Percentiles rank a stretch among this genome's conserved stretches.
These are phyloP conservation scores for Fregetta grallaria DNA, from an alignment of 2,113 vertebrate genomes.

Conservation along the genomic window DNA sequence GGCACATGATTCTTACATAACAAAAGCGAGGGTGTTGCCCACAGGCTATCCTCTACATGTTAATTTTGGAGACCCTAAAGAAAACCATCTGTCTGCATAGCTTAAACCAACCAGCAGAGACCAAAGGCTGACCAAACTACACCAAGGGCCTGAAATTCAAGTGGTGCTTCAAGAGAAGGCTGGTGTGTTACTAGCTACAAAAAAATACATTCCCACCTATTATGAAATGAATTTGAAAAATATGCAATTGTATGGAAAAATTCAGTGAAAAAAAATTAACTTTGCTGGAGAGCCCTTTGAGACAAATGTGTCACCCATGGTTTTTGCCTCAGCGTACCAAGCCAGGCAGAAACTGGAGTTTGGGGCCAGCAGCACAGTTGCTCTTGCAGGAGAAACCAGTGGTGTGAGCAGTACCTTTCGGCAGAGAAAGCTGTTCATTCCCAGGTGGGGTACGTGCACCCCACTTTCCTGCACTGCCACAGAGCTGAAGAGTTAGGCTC, in stretches of 20 bases:
- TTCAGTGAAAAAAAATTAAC: background rate
- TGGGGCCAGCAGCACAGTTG: fast-evolving
- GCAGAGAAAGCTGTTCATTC: background rate
- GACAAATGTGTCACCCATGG: background rate
- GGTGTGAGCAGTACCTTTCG: background rate
- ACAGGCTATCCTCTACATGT: background rate
- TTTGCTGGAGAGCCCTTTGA: background rate
- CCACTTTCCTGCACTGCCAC: background rate
- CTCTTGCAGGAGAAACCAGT: background rate
- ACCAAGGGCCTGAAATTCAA: background rate
- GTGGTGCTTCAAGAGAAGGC: background rate
- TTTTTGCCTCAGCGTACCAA: background rate
- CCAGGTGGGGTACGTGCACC: background rate
- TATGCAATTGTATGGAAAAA: background rate
- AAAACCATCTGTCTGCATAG: background rate
- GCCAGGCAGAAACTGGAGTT: background rate
- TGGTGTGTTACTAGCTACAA: background rate
- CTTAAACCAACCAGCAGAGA: background rate
- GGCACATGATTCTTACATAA: background rate
- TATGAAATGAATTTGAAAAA: background rate
- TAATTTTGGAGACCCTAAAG: background rate
- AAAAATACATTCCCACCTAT: background rate
- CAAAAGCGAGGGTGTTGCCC: background rate
- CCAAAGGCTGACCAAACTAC: background rate
- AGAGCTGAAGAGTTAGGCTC: background rate